These are phyloP conservation scores for Bembecia ichneumoniformis DNA, from an alignment of 2,888 invertebrate genomes.

Conservation along the genomic window DNA sequence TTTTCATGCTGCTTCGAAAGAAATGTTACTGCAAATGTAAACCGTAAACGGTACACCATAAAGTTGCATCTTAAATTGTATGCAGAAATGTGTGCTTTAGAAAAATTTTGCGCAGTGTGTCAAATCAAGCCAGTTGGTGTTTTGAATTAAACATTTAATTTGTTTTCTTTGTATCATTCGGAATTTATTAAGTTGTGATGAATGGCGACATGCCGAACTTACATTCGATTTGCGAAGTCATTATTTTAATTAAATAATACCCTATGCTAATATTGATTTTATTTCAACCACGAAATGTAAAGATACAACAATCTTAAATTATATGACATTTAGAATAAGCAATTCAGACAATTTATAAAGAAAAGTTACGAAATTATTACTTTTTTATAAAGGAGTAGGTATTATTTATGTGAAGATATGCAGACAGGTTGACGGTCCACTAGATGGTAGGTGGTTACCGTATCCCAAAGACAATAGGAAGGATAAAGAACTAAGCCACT, in stretches of 20 bases:
- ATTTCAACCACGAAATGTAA: too few relatives aligned
- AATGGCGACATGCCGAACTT: conserved; percentile 27
- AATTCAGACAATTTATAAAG: too few relatives aligned
- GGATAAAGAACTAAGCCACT: too few relatives aligned
- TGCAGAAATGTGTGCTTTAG: not conserved
- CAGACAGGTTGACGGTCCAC: too few relatives aligned
- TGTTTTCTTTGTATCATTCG: conserved; percentile 51
- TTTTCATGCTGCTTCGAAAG: not conserved
- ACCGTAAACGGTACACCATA: not conserved
- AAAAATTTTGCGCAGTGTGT: conserved; percentile 21
- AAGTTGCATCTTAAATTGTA: not conserved
- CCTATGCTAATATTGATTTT: not conserved
- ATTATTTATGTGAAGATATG: not conserved
- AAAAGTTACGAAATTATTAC: too few relatives aligned
- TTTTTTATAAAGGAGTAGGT: not conserved
- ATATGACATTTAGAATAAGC: too few relatives aligned
- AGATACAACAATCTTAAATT: too few relatives aligned
- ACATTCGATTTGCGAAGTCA: conserved; percentile 50
- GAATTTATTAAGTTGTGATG: conserved; percentile 29
- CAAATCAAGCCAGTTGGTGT: conserved; percentile 55
- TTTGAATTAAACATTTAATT: conserved; percentile 67
- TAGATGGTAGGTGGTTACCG: too few relatives aligned
- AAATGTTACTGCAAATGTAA: not conserved
- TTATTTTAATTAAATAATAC: conserved; percentile 37
- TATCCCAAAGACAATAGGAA: too few relatives aligned